phyloP scores from a whole-genome alignment of 2,888 invertebrate species.

The Nezara viridula region DNA sequence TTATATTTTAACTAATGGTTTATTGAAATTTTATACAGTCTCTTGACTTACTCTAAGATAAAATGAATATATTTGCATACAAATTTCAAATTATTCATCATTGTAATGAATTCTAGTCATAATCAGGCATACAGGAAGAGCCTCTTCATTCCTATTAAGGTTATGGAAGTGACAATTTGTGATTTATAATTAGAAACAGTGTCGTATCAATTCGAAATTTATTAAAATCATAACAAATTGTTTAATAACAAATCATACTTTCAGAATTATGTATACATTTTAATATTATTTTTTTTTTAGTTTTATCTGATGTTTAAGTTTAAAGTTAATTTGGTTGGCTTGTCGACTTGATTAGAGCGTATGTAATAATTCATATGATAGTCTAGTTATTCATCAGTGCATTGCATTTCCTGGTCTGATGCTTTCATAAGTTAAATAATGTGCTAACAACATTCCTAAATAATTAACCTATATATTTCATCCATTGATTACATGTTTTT shows the following conservation, averaged over 20 bases:
- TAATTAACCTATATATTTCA: background rate
- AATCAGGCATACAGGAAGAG: background rate
- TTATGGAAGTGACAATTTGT: background rate
- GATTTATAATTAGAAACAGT: background rate
- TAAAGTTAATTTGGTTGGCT: background rate
- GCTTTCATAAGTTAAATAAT: conserved; percentile 6
- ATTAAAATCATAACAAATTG: background rate
- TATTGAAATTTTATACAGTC: background rate
- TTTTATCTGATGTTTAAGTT: background rate
- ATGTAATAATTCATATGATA: background rate
- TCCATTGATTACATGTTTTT: background rate
- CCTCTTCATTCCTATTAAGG: conserved; percentile 9
- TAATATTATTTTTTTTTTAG: background rate
- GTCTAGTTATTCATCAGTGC: conserved; percentile 26
- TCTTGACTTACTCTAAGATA: background rate
- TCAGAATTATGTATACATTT: background rate
- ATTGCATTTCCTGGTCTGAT: conserved; percentile 39
- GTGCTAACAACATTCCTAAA: background rate
- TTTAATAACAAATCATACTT: background rate
- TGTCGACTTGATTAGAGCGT: background rate
- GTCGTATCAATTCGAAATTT: background rate
- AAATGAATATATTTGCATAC: background rate
- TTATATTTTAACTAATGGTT: background rate
- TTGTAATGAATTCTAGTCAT: conserved; percentile 12
- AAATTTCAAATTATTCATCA: background rate